phyloP scores from a whole-genome alignment of 92 coral and sea anemone species.

The Pocillopora grandis region DNA sequence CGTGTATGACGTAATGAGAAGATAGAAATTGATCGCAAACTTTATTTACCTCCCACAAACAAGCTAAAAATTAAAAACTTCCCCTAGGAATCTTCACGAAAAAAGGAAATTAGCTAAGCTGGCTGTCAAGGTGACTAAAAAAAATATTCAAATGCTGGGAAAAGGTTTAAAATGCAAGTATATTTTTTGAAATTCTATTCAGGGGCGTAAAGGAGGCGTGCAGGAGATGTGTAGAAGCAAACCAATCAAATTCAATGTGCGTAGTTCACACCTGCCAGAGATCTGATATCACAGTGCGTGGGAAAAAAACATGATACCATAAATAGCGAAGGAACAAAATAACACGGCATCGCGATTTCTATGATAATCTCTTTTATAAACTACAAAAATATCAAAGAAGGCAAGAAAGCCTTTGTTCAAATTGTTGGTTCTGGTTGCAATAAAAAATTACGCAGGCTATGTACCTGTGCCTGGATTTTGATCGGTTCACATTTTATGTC shows the following conservation, averaged over 20 bases:
- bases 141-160: not conserved
- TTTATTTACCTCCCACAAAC: not conserved
- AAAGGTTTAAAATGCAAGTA: not conserved
- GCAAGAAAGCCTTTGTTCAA: too few relatives aligned
- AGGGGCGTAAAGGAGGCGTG: slow-evolving; percentile 39
- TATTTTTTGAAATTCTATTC: not conserved
- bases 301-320: not conserved
- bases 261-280: not conserved
- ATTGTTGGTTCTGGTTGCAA: too few relatives aligned
- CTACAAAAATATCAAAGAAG: too few relatives aligned
- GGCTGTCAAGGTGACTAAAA: not conserved
- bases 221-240: not conserved
- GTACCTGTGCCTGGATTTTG: too few relatives aligned
- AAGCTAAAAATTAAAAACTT: not conserved
- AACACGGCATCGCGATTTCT: too few relatives aligned
- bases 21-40: slow-evolving; percentile 16
- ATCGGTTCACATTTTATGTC: too few relatives aligned
- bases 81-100: not conserved
- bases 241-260: slow-evolving; percentile 4
- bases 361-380: too few relatives aligned
- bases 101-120: not conserved
- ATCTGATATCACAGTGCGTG: not conserved
- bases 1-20: slow-evolving; percentile 31
- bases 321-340: not conserved
- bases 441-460: too few relatives aligned